Base-by-base conservation (phyloP, 2,888 invertebrate genomes). In the Nemapogon koenigi region DNA sequence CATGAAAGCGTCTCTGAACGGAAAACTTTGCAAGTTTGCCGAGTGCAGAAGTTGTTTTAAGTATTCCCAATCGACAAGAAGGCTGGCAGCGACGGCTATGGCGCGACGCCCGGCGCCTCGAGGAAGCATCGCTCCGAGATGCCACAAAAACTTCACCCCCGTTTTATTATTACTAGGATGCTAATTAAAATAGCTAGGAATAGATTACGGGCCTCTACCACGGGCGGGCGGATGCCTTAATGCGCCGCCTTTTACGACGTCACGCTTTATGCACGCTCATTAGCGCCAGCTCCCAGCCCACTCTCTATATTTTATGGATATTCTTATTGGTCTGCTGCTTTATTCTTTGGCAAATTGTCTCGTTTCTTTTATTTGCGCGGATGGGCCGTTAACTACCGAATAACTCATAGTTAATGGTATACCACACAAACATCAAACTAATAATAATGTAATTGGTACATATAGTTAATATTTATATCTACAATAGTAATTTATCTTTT, bases 171-270 rank as follows among this genome's bases (percentile, higher is more conserved):
- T 65, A 64, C 65, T 68, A 63, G 61, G 62, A 67, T 66, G 71
- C 70, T 72, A 76, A 75, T 75, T 75, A 75, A 75, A 73, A 76
- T 71, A 72, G 67, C 69, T 69, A 57, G 61, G 69, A 70, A 72
- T 73, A 76, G 73, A 73, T 73, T 67, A 72, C 66, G 62, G 64
- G 58, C 67, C 68, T 66, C 68, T 73, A 67, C 70, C 71, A 70
- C 68, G 69, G 57, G 60, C 56, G 61, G 52, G 59, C 57, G 35
- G 35, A 8, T 6, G 6, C 65, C 66, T 71, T 75, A 75, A 73
- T 73, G 72, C 65, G 59, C 62, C 64, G 63, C 60, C 19, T 67
- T 73, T 75, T 75, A 75, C 65, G 75, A 69, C 70, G 70, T 69
- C 66, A 72, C 69, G 71, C 69, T 75, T 70, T 72, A 73, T 72